Percentiles rank a stretch among this genome's conserved stretches.
These are phyloP conservation scores for Bucco capensis DNA, from an alignment of 2,113 vertebrate genomes.

Conservation along the genomic window DNA sequence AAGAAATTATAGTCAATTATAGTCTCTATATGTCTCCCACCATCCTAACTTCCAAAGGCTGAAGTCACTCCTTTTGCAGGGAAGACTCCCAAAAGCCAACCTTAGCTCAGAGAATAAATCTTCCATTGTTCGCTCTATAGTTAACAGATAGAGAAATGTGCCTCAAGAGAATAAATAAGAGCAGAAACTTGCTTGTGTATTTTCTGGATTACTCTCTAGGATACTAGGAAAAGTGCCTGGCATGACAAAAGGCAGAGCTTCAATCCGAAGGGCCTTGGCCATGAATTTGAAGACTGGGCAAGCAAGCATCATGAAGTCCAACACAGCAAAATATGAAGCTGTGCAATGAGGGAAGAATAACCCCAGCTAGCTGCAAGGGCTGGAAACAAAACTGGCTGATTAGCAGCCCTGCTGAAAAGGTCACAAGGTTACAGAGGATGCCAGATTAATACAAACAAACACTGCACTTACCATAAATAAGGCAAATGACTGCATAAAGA, in stretches of 20 bases:
- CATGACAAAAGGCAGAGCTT: background rate
- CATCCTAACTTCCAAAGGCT: background rate
- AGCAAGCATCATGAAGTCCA: background rate
- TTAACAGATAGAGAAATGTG: background rate
- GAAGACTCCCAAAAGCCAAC: background rate
- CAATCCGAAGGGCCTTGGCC: background rate
- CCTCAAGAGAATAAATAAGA: background rate
- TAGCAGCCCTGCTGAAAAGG: background rate
- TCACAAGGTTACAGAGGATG: background rate
- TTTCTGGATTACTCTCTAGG: background rate
- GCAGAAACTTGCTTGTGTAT: background rate
- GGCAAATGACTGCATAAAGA: background rate
- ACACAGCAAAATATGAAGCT: background rate
- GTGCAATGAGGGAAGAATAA: background rate
- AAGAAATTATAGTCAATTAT: background rate
- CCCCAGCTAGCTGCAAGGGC: background rate
- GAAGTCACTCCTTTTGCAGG: background rate
- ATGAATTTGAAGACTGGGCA: background rate
- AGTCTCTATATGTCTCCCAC: background rate
- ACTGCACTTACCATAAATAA: background rate
- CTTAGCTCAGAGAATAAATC: background rate
- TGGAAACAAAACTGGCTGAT: background rate
- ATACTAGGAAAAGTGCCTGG: background rate
- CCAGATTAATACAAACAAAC: background rate
- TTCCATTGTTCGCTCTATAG: background rate